Evolutionary conservation across 2,888 invertebrate genomes (phyloP).

Genomic region (Drosophila emarginata): DNA sequence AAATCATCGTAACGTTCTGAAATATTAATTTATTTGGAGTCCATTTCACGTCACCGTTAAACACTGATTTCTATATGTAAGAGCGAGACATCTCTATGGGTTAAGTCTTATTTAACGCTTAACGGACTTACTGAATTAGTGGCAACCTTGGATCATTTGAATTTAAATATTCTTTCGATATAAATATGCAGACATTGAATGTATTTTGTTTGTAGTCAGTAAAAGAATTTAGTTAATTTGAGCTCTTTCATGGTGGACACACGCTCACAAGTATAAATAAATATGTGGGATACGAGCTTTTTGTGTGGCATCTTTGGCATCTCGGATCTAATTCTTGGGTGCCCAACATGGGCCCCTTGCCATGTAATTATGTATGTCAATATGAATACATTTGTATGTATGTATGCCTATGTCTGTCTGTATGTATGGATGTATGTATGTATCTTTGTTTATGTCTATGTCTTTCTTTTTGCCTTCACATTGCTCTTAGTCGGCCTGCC

Average conservation of each 20-base stretch:
- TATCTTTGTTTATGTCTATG: conserved; percentile 25
- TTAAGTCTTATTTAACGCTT: background rate
- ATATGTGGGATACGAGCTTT: background rate
- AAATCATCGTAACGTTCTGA: no score
- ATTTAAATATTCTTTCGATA: conserved; percentile 3
- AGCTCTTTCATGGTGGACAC: conserved; percentile 39
- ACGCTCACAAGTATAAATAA: conserved; percentile 29
- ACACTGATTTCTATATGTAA: background rate
- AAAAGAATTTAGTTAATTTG: conserved; percentile 59
- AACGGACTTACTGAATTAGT: background rate
- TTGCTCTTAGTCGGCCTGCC: conserved; percentile 40
- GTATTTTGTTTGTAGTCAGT: conserved; percentile 9
- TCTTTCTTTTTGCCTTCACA: conserved; percentile 30
- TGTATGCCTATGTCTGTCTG: conserved; percentile 8
- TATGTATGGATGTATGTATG: conserved; percentile 2
- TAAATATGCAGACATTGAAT: background rate
- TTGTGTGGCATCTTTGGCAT: conserved; percentile 17
- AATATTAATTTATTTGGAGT: no score
- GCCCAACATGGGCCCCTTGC: conserved; percentile 45
- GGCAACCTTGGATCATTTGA: background rate
- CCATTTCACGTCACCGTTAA: no score
- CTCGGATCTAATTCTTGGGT: background rate
- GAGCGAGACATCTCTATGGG: background rate
- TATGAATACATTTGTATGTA: background rate
- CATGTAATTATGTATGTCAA: conserved; percentile 42